Base-by-base conservation (phyloP, 2,797 vertebrate species). In the Petrocephalus schoutedeni region DNA sequence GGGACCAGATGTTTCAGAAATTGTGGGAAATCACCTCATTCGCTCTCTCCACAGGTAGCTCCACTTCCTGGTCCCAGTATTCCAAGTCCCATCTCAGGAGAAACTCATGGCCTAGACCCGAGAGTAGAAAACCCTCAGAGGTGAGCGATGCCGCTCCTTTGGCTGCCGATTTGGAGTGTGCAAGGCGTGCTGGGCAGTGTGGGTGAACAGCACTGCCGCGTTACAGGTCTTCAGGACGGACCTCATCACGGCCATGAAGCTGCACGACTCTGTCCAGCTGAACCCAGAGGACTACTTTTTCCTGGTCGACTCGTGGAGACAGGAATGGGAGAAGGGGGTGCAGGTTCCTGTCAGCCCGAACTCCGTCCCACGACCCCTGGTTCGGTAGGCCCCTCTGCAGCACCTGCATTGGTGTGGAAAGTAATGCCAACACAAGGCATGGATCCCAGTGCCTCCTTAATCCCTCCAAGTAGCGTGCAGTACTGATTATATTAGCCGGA, bases 261-360 rank as follows among this genome's bases (percentile, higher is more conserved):
- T 99, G 87, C 97, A 97, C n/a, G 98, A 99, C 94, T 98, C 97
- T 19, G 93, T 96, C 93, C 98, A 98, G 95, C 96, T 99, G 92
- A 98, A 96, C 94, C 94, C 97, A 0, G 98, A 99, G 87, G 98
- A 99, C 74, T 99, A 97, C 95, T 99, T 97, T 83, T 93, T 99
- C 89, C 93, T 99, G 87, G 97, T 97, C 0, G 98, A 99, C 91
- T 95, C 97, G 19, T 99, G 98, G 98, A 96, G 97, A 90, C 98
- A 99, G 95, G 98, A 99, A 90, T 99, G 98, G 98, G 98, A 99
- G 93, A 99, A 98, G 90, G 98, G 98, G 0, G 98, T 99, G 89
- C 98, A 99, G 95, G 98, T 99, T 88, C 98, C 98, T 0, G 98
- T 99, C 94, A 98, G 97, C 93, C 97, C 97, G 0, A 96, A 97